A percentile compares a stretch with the other conserved stretches of the same genome.
phyloP scores from a whole-genome alignment of 2,113 vertebrate genomes.

The Neogale vison region DNA sequence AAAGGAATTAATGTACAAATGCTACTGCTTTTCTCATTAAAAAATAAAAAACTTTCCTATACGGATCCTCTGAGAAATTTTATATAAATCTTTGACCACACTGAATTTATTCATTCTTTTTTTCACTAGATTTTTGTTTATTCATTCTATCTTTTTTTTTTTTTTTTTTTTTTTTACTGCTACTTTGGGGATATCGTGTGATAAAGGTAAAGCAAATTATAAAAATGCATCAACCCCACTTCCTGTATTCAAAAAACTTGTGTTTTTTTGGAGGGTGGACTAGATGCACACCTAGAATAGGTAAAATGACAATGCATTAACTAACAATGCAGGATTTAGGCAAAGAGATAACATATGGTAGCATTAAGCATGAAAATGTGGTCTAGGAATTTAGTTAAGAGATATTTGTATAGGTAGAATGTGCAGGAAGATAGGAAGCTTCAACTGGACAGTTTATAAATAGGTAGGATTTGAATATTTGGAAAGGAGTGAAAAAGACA shows the following conservation, averaged over 20 bases:
- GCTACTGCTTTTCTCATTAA: background rate
- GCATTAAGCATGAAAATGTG: background rate
- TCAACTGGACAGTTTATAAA: conserved; percentile 27
- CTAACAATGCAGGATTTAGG: conserved; percentile 3
- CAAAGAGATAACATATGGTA: background rate
- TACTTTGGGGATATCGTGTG: background rate
- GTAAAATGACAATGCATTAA: background rate
- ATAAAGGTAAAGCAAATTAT: background rate
- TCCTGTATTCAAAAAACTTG: background rate
- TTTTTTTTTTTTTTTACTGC: background rate
- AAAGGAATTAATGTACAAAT: background rate
- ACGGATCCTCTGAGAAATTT: background rate
- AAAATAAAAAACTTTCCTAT: background rate
- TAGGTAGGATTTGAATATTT: background rate
- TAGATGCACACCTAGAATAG: background rate
- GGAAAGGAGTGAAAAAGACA: background rate
- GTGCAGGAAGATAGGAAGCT: background rate
- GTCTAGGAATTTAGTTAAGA: conserved; percentile 1
- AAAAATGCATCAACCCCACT: background rate
- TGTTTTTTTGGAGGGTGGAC: background rate
- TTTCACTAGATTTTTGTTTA: background rate
- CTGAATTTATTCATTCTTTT: background rate
- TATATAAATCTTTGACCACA: background rate
- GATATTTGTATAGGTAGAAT: background rate
- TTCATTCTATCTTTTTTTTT: background rate